phyloP scores from a whole-genome alignment of 2,888 invertebrate genomes.

The Callyntrura guangdongensis region DNA sequence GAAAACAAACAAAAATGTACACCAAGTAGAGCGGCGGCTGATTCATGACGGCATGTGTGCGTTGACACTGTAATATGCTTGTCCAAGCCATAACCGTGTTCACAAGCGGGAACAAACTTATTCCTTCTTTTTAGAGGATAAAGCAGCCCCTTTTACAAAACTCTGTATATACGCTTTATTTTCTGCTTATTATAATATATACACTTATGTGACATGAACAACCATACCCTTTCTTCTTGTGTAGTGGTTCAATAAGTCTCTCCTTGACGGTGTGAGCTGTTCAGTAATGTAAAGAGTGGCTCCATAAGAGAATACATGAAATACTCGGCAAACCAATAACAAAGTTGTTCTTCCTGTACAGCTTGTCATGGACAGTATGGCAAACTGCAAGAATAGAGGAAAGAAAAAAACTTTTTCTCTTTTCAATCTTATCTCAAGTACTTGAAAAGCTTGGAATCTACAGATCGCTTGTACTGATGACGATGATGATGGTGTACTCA shows the following conservation, averaged over 20 bases:
- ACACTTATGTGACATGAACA: background rate
- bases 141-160: background rate
- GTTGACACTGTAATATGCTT: background rate
- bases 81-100: background rate
- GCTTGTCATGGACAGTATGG: constrained; percentile 34
- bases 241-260: too few species aligned
- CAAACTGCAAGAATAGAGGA: background rate
- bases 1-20: background rate
- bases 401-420: constrained; percentile 45
- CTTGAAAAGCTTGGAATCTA: constrained; percentile 48
- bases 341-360: constrained; percentile 46
- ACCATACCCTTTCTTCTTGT: background rate
- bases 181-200: too few species aligned
- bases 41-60: background rate
- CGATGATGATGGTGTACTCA: background rate
- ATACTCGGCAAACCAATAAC: background rate
- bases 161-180: too few species aligned
- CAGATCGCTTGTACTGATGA: constrained; percentile 24
- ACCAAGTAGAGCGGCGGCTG: background rate
- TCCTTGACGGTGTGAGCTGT: too few species aligned
- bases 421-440: constrained; percentile 55
- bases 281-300: too few species aligned
- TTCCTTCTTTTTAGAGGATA: background rate
- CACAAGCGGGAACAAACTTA: background rate
- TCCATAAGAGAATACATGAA: too few species aligned